These are phyloP conservation scores for Zygothrica quintamaculata DNA, from an alignment of 2,888 invertebrate genomes.

Conservation along the genomic window DNA sequence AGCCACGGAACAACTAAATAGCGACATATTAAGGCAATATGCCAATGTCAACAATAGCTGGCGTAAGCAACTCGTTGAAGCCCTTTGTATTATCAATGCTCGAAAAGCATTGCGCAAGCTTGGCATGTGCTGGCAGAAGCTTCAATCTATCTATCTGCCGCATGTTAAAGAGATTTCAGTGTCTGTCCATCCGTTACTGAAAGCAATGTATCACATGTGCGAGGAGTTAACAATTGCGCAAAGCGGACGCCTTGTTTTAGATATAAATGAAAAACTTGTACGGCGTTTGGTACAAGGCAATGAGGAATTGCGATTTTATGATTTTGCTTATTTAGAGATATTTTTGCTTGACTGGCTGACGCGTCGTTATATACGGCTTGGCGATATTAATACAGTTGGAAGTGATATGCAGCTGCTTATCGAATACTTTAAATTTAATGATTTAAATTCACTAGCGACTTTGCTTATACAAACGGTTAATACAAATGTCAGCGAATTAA, in stretches of 20 bases:
- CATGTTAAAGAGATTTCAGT: constrained; percentile 80
- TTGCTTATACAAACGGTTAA: constrained; percentile 69
- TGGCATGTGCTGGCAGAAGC: constrained; percentile 78
- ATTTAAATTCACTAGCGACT: constrained; percentile 62
- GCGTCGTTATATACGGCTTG: constrained; percentile 67
- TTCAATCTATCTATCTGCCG: constrained; percentile 82
- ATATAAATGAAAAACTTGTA: constrained; percentile 59
- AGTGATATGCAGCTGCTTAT: constrained; percentile 76
- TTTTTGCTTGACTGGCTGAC: constrained; percentile 82
- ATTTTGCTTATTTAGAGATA: constrained; percentile 78
- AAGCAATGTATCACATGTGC: constrained; percentile 84
- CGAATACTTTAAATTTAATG: constrained; percentile 79
- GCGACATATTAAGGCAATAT: constrained; percentile 73
- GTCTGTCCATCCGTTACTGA: constrained; percentile 84
- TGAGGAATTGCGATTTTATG: constrained; percentile 76
- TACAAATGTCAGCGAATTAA: constrained; percentile 27
- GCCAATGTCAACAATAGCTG: constrained; percentile 81
- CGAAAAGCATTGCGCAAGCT: constrained; percentile 83
- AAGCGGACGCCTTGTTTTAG: constrained; percentile 69
- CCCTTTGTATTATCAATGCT: constrained; percentile 85
- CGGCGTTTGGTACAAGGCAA: background rate
- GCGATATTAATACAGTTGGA: constrained; percentile 56
- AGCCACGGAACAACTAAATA: constrained; percentile 23
- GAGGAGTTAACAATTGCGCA: constrained; percentile 83
- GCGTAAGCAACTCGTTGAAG: constrained; percentile 85